Base-by-base conservation (phyloP, 2,888 invertebrate genomes). In the Pristionchus mayeri region DNA sequence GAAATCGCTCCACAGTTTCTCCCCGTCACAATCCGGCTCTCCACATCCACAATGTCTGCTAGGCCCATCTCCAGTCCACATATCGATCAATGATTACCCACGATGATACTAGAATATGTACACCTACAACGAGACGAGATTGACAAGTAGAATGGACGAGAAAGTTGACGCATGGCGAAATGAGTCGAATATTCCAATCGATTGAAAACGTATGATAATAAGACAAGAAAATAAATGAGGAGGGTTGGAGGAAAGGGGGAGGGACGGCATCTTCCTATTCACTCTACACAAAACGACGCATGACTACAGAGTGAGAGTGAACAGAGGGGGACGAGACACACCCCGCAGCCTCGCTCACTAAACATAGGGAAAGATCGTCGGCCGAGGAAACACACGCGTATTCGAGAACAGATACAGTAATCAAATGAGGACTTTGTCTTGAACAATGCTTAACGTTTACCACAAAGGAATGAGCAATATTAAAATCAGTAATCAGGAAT, bases 1-100 rank as follows among this genome's bases (percentile, higher is more conserved):
- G 76, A 89, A 89, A 67, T 89, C 88, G 30, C 82, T 86, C 88
- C 89, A 89, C 13, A 89, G 84, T 57, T 86, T 87, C 13, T 88
- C 88, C 34, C 79, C 87, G 30, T 89, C 89, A 75, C 86, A 67
- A 13, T 87, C 87, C 27, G 79, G 75, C 21, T 87, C 87, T 30
- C 75, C 82, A 40, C 83, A 83, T 40, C 71, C 83, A 71, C 83
- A 83, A 50, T 83, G 83, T 67, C 71, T 67, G 30, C 71, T 71
- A 27, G 83, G 71, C 50, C 71, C 34, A 21, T 83, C 83, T 50
- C 83, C 83, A 30, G 18, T 83, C 83, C 83, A 83, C 83, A 83
- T 83, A 24, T 24, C 37, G 34, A 67, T 34, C 67, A 34, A 67
- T 37, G 67, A 67, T 67, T n/a, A 60, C 11, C 60, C 40, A 37